Evolutionary conservation across 2,113 vertebrate genomes (phyloP), one percentile per base, ranked within the genome.

Genomic region (Catharus bicknelli): DNA sequence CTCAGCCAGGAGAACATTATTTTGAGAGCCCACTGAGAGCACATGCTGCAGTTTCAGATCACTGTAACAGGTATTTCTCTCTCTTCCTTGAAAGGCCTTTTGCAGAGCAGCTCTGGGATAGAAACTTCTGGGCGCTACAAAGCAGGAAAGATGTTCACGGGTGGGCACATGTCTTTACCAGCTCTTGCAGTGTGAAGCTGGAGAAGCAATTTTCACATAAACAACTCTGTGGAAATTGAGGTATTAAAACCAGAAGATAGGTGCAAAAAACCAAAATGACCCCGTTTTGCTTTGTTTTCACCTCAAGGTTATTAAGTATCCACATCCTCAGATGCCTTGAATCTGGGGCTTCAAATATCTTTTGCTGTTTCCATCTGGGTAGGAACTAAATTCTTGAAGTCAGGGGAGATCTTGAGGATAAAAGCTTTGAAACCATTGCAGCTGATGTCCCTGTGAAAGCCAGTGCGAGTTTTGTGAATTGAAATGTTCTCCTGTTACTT

Each of bases 1-100:
- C 11, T 76, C 21, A 74, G 38, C 38, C 36, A 21, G 21, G 10
- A 73, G 7, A 91, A 23, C 6, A 36, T 40, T n/a, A 13, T 43
- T 85, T 57, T 36, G 32, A 36, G 18, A 59, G 6, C 27, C 6
- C 1, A 1, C 3, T 0, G 1, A 76, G 36, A 30, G 13, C 6
- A 5, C 22, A 32, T 42, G 43, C 29, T 92, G 57, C 16, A 23
- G 12, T 51, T 72, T 47, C 34, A 47, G 18, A 19, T 32, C 11
- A 42, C 10, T 4, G 1, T 17, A 42, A 12, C 9, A 70, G 16
- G 3, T 55, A 21, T 62, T 66, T 80, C 58, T 82, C 34, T 14
- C 4, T 45, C 45, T 61, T 16, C 20, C 51, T 42, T 63, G 30
- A 16, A 7, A 58, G 16, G 22, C 1, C 0, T 2, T 5, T 55